These are phyloP conservation scores for Pleuronectes platessa DNA, from an alignment of 2,113 vertebrate genomes.

Conservation along the genomic window DNA sequence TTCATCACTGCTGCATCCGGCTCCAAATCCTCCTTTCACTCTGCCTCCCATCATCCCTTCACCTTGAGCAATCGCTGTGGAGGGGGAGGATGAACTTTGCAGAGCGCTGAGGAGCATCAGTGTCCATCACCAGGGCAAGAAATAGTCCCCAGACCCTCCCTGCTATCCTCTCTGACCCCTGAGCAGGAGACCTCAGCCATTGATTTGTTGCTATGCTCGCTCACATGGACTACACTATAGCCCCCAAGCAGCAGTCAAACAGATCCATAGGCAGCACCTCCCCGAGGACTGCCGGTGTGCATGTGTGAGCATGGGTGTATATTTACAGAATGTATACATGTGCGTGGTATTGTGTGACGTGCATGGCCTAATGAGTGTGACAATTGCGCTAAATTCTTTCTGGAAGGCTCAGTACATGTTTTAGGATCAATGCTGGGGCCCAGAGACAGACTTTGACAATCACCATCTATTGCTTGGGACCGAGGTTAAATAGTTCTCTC, in stretches of 20 bases:
- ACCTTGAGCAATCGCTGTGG: constrained; percentile 65
- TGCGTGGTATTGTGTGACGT: too few relatives aligned
- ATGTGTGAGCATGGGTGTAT: neutral
- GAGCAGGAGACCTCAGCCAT: constrained; percentile 66
- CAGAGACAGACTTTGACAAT: constrained; percentile 41
- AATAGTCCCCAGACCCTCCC: constrained; percentile 62
- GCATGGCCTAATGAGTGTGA: constrained; percentile 50
- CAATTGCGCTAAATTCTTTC: constrained; percentile 46
- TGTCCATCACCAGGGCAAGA: constrained; percentile 65
- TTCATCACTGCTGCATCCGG: constrained; percentile 48
- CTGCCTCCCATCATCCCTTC: constrained; percentile 54
- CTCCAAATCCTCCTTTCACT: constrained; percentile 64
- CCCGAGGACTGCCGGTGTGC: constrained; percentile 47
- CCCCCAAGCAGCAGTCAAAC: constrained; percentile 62
- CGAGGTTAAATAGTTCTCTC: constrained; percentile 50
- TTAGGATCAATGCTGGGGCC: constrained; percentile 51
- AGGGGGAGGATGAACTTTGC: constrained; percentile 35
- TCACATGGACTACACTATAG: constrained; percentile 59
- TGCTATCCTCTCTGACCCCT: constrained; percentile 70
- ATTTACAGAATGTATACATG: too few relatives aligned
- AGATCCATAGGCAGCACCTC: constrained; percentile 71
- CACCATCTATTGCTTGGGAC: constrained; percentile 19
- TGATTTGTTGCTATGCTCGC: constrained; percentile 76
- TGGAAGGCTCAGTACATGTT: constrained; percentile 39
- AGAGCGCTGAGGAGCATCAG: constrained; percentile 38